Evolutionary conservation across 2,888 invertebrate genomes (phyloP).

Genomic region (Ichneumon xanthorius): DNA sequence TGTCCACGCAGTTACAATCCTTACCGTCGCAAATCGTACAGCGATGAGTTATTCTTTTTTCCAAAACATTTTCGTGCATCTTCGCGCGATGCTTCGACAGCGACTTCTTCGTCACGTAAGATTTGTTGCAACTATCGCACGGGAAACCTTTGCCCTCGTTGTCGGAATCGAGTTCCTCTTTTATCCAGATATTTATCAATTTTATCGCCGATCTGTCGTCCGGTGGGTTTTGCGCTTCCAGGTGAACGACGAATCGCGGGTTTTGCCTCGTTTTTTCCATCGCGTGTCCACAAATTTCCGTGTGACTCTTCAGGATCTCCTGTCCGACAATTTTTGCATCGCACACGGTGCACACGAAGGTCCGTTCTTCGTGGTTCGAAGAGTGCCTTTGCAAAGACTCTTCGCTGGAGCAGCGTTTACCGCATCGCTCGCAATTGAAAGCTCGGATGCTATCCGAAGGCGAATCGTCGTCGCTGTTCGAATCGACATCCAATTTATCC

Average conservation of each 20-base stretch:
- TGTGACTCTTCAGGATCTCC: constrained; percentile 75
- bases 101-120: constrained; percentile 78
- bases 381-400: constrained; percentile 64
- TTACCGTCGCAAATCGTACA: constrained; percentile 56
- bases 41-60: constrained; percentile 51
- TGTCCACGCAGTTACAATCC: constrained; percentile 69
- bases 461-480: constrained; percentile 53
- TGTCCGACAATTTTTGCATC: constrained; percentile 77
- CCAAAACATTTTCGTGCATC: constrained; percentile 66
- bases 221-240: constrained; percentile 72
- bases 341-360: constrained; percentile 74
- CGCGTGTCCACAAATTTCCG: constrained; percentile 72
- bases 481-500: constrained; percentile 56
- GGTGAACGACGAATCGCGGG: not conserved
- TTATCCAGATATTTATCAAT: constrained; percentile 79
- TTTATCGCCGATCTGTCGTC: constrained; percentile 78
- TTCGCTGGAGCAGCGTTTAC: not conserved
- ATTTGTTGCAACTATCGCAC: constrained; percentile 78
- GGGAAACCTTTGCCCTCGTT: constrained; percentile 78
- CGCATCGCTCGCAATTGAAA: not conserved
- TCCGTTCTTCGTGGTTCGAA: constrained; percentile 59
- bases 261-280: constrained; percentile 10
- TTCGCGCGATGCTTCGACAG: constrained; percentile 76
- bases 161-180: constrained; percentile 78
- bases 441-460: constrained; percentile 17